A percentile compares a stretch with the other conserved stretches of the same genome.
These are phyloP conservation scores for Heterohyrax brucei DNA, from an alignment of 2,797 vertebrate genomes.

Conservation along the genomic window DNA sequence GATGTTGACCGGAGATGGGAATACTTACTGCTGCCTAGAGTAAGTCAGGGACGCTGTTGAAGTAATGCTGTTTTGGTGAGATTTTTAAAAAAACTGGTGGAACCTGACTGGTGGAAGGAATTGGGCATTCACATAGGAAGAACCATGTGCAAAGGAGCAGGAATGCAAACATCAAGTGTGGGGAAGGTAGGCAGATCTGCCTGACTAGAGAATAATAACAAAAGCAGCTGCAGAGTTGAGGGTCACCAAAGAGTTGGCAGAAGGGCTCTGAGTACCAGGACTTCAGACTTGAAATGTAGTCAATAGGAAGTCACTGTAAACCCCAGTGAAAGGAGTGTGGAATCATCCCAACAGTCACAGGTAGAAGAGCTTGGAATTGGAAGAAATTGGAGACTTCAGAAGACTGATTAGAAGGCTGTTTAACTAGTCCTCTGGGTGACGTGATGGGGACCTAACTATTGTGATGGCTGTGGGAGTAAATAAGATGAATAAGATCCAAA, in stretches of 20 bases:
- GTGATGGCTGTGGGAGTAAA: conserved; percentile 52
- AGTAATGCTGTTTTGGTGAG: neutral
- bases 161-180: neutral
- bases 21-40: neutral
- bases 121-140: neutral
- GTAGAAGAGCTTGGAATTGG: conserved; percentile 4
- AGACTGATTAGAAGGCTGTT: conserved; percentile 44
- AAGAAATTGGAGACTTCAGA: conserved; percentile 55
- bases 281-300: neutral
- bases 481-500: conserved; percentile 37
- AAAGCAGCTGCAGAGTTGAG: neutral
- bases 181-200: neutral
- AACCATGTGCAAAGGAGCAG: neutral
- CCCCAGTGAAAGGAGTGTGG: neutral
- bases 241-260: neutral
- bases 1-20: neutral
- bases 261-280: neutral
- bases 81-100: conserved; percentile 42
- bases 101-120: neutral
- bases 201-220: neutral
- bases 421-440: conserved; percentile 57
- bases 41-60: neutral
- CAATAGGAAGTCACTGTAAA: neutral
- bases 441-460: conserved; percentile 10
- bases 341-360: neutral